phyloP scores from a whole-genome alignment of 2,888 invertebrate genomes.

The Acleris cristana region DNA sequence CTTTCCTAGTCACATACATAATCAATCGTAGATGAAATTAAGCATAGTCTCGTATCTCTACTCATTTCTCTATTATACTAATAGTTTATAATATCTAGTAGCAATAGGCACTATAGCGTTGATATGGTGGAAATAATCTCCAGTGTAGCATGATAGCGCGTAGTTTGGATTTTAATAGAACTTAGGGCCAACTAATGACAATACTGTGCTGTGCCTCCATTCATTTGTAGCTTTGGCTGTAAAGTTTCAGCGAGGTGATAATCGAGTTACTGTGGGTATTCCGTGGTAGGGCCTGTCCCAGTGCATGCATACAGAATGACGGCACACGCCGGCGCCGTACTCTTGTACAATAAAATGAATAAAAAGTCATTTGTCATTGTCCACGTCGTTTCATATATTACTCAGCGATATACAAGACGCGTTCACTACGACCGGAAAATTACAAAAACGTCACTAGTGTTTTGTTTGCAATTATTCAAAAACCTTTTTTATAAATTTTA shows the following conservation, averaged over 20 bases:
- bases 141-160: constrained; percentile 31
- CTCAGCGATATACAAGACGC: constrained; percentile 43
- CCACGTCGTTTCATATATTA: constrained; percentile 46
- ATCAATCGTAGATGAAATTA: constrained; percentile 20
- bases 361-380: constrained; percentile 60
- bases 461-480: too few relatives aligned
- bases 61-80: constrained; percentile 27
- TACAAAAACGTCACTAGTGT: background rate
- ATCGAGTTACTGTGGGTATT: constrained; percentile 24
- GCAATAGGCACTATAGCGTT: constrained; percentile 29
- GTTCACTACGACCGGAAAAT: constrained; percentile 37
- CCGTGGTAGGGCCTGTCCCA: constrained; percentile 46
- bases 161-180: constrained; percentile 72
- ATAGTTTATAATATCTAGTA: constrained; percentile 22
- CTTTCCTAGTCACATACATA: constrained; percentile 14
- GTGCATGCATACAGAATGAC: constrained; percentile 57
- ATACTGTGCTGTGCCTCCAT: constrained; percentile 41
- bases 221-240: background rate
- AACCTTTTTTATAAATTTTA: too few relatives aligned
- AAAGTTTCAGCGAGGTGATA: background rate
- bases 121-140: constrained; percentile 25
- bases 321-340: constrained; percentile 45
- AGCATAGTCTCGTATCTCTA: constrained; percentile 20
- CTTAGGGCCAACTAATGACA: constrained; percentile 65
- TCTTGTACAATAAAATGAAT: constrained; percentile 60